Percentiles rank a stretch among this genome's conserved stretches.
These are phyloP conservation scores for Gopherus evgoodei DNA, from an alignment of 2,113 vertebrate genomes.

Conservation along the genomic window DNA sequence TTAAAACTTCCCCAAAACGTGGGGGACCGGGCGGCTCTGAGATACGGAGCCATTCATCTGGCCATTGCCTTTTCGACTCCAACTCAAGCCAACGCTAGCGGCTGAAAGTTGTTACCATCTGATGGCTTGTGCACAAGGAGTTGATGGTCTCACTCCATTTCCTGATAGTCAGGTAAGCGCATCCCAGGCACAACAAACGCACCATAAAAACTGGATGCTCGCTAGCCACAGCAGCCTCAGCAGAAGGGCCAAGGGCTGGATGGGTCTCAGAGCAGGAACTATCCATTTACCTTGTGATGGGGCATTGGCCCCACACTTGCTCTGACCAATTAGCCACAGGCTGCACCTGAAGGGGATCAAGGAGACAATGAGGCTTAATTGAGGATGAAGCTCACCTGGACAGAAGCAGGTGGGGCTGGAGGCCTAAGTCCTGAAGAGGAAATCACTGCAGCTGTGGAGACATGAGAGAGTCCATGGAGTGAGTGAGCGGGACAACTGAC, in stretches of 20 bases:
- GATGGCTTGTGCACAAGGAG: slow-evolving; percentile 66
- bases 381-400: too few relatives aligned
- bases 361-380: too few relatives aligned
- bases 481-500: too few relatives aligned
- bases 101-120: slow-evolving; percentile 74
- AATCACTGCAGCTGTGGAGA: too few relatives aligned
- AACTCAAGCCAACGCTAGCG: slow-evolving; percentile 61
- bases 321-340: too few relatives aligned
- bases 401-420: too few relatives aligned
- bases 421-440: too few relatives aligned
- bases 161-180: slow-evolving; percentile 67
- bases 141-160: slow-evolving; percentile 64
- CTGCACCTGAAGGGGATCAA: too few relatives aligned
- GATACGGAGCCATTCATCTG: slow-evolving; percentile 76
- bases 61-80: slow-evolving; percentile 71
- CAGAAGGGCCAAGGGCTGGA: not conserved
- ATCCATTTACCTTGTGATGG: not conserved
- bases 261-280: not conserved
- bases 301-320: too few relatives aligned
- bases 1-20: slow-evolving; percentile 76
- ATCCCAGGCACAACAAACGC: slow-evolving; percentile 53
- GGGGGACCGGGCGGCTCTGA: slow-evolving; percentile 70
- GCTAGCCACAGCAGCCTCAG: slow-evolving; percentile 32
- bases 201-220: not conserved
- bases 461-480: too few relatives aligned